phyloP scores from a whole-genome alignment of 1,140 invertebrate genomes.

The Ostrea edulis region DNA sequence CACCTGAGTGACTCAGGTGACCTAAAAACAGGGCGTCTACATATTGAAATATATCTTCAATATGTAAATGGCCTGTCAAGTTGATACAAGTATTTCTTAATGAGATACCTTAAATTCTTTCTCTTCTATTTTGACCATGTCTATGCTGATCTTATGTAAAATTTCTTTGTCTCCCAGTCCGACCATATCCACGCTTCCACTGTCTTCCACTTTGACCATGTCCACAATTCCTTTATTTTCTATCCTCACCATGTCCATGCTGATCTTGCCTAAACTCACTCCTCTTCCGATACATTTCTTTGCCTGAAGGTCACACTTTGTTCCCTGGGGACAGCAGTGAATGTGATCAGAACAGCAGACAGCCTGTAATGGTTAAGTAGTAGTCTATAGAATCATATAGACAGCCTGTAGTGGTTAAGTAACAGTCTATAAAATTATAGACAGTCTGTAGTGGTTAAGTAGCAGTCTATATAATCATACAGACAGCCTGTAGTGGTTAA shows the following conservation, averaged over 20 bases:
- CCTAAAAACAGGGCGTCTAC: too few species aligned
- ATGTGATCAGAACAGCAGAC: constrained; percentile 65
- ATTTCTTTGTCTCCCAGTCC: constrained; percentile 53
- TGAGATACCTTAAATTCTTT: neutral
- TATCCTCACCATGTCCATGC: neutral
- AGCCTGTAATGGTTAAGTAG: constrained; percentile 67
- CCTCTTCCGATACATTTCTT: constrained; percentile 47
- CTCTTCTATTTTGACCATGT: neutral
- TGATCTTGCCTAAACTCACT: constrained; percentile 29
- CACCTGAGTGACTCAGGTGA: too few species aligned
- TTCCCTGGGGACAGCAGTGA: constrained; percentile 67
- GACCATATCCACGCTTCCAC: constrained; percentile 49
- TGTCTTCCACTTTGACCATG: too few species aligned
- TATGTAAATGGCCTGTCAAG: too few species aligned
- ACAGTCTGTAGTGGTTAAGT: too few species aligned
- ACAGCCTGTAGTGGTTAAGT: too few species aligned
- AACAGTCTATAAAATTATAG: neutral
- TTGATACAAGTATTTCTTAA: too few species aligned
- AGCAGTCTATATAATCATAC: neutral
- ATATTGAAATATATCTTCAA: too few species aligned
- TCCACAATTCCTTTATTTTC: too few species aligned
- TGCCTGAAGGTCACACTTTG: constrained; percentile 59
- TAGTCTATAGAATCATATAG: too few species aligned
- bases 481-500: too few species aligned
- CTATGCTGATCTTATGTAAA: constrained; percentile 40